Percentiles rank a stretch among this genome's conserved stretches.
Evolutionary conservation across 2,113 vertebrate genomes (phyloP).

Genomic region (Epinephelus cyanopodus): DNA sequence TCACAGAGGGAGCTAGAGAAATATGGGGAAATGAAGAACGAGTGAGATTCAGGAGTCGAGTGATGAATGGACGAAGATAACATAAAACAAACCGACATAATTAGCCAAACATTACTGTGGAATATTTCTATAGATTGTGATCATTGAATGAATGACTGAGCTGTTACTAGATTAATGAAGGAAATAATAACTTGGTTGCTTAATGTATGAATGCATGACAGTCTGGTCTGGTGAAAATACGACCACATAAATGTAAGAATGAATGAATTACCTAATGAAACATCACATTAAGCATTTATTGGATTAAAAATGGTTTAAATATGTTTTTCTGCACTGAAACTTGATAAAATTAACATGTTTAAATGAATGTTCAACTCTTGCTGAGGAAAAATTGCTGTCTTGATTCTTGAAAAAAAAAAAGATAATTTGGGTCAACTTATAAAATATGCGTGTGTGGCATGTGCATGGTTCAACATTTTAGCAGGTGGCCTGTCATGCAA

Average conservation of each 20-base stretch:
- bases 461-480: constrained; percentile 11
- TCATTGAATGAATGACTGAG: neutral
- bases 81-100: neutral
- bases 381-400: neutral
- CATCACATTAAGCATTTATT: neutral
- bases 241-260: neutral
- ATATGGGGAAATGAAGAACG: neutral
- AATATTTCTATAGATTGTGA: neutral
- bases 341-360: too few relatives aligned
- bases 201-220: neutral
- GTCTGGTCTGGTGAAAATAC: neutral
- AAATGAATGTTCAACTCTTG: neutral
- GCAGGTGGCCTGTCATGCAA: neutral
- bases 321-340: neutral
- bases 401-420: neutral
- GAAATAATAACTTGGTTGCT: neutral
- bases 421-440: neutral
- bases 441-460: neutral
- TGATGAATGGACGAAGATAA: neutral
- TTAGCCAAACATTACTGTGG: neutral
- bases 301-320: neutral
- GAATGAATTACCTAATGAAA: neutral
- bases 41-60: neutral
- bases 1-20: neutral
- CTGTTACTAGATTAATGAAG: neutral